A percentile compares a stretch with the other conserved stretches of the same genome.
These are phyloP conservation scores for Liolophura sinensis DNA, from an alignment of 1,140 invertebrate species.

Conservation along the genomic window DNA sequence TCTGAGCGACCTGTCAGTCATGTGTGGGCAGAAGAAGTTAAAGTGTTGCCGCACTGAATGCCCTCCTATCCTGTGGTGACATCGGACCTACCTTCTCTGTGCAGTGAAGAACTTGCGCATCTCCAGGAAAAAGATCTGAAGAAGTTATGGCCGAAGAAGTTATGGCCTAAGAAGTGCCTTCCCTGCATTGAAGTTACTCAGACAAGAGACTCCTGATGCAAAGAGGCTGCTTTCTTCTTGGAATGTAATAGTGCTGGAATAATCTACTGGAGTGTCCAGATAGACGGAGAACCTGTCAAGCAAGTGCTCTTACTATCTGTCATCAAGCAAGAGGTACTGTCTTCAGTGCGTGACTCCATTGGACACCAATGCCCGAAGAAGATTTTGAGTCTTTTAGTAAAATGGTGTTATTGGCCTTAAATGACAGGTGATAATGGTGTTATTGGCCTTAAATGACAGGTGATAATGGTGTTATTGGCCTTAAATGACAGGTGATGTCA, in stretches of 20 bases:
- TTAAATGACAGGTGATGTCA: not conserved
- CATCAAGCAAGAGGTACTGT: not conserved
- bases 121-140: not conserved
- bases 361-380: too few species aligned
- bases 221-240: not conserved
- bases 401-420: not conserved
- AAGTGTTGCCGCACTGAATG: too few species aligned
- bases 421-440: conserved; percentile 1
- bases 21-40: not conserved
- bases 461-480: not conserved
- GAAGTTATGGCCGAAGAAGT: not conserved
- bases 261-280: not conserved
- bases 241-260: not conserved
- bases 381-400: too few species aligned
- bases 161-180: not conserved
- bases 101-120: not conserved
- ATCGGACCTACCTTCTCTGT: not conserved
- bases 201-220: not conserved
- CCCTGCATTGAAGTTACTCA: not conserved
- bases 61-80: not conserved
- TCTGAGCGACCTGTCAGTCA: not conserved
- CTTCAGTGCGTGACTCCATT: not conserved
- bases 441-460: not conserved
- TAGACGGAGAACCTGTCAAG: not conserved
- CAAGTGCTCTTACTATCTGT: not conserved